These are phyloP conservation scores for Microtus ochrogaster DNA, from an alignment of 2,113 vertebrate species.

Conservation along the genomic window DNA sequence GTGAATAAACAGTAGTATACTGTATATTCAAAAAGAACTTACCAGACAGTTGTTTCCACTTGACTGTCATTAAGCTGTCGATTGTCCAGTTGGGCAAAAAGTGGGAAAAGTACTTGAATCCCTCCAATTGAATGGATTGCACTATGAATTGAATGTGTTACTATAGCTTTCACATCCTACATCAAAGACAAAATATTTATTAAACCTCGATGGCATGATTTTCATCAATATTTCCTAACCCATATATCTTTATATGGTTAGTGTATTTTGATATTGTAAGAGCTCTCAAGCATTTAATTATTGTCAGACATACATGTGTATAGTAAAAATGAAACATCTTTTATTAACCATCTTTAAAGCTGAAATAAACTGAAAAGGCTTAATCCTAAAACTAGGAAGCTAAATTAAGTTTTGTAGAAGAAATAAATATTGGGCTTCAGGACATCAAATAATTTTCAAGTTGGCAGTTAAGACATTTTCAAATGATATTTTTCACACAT, in stretches of 20 bases:
- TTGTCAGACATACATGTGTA: background rate
- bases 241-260: background rate
- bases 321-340: conserved; percentile 1
- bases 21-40: conserved; percentile 76
- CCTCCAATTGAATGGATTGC: conserved; percentile 98
- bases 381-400: background rate
- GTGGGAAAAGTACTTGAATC: conserved; percentile 97
- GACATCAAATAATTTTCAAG: conserved; percentile 25
- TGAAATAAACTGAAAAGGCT: background rate
- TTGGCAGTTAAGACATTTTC: background rate
- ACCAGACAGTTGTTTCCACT: conserved; percentile 96
- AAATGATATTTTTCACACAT: conserved; percentile 27
- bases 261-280: background rate
- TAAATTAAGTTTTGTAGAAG: background rate
- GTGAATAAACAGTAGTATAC: background rate
- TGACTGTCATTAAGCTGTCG: conserved; percentile 93
- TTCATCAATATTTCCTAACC: conserved; percentile 34
- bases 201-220: background rate
- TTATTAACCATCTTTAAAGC: conserved; percentile 2
- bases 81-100: conserved; percentile 96
- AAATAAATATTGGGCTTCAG: background rate
- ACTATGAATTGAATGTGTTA: conserved; percentile 98
- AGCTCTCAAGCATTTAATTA: background rate
- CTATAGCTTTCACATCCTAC: conserved; percentile 97
- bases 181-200: conserved; percentile 67